Evolutionary conservation across 2,888 invertebrate genomes (phyloP), one percentile per base, ranked within the genome.

Genomic region (Ceriagrion tenellum): DNA sequence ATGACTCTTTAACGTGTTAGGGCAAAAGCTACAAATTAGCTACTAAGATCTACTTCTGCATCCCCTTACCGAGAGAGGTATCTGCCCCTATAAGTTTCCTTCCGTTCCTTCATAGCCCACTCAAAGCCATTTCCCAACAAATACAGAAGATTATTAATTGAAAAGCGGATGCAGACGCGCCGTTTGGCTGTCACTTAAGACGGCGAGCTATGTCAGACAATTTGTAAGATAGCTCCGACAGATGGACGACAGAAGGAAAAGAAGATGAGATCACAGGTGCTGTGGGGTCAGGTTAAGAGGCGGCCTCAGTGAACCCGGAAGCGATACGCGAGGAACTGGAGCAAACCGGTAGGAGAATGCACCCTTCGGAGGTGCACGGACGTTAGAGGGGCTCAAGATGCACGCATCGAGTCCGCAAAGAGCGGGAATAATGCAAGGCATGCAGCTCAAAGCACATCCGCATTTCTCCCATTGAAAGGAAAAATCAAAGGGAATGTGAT

Each of bases 211-310:
- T 55, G 89, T 16, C 26, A n/a, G 26, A 40, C 8, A 18, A 81
- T 20, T 55, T 55, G 89, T 13, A 55, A 23, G 55, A 89, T 26
- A 8, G 1, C 10, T 55, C 55, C 18, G 10, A 55, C 55, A 55
- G 55, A 55, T 12, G 3, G 26, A 89, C 2, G 89, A 26, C 12
- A 26, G 89, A 55, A 0, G 89, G 6, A 23, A 55, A 55, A n/a
- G n/a, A 89, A 89, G 89, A 20, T 89, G 89, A 89, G 89, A 55
- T 89, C 89, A 89, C 55, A 89, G 55, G 88, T 47, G 88, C 47
- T 47, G 40, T 47, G 88, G 40, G 89, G 89, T 47, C 47, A 55
- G 26, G n/a, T 89, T 89, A 89, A 89, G 55, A 89, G 89, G 89
- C 47, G 13, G 55, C 20, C 10, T 6, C 8, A 8, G 55, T 55